Evolutionary conservation across 2,888 invertebrate species (phyloP), one percentile per base, ranked within the genome.

Genomic region (Nemoura dubitans): DNA sequence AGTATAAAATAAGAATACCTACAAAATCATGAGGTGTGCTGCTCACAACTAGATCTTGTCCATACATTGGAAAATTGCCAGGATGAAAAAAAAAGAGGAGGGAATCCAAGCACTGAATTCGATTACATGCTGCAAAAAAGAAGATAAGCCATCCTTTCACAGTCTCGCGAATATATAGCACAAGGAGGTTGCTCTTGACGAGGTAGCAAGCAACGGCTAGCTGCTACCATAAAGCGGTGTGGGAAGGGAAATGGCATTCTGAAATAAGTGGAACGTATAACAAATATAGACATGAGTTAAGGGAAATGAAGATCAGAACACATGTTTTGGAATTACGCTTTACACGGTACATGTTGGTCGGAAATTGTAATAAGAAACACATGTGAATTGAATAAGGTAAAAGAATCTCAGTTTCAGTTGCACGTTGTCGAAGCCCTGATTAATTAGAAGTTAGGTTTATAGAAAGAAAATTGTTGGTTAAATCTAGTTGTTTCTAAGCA

Each of bases 51-150:
- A n/a, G 78, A 78, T 78, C 83, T 59, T 83, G 26, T 83, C 83
- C 83, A 42, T 83, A 26, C 83, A 42, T 83, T 83, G 77, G 77
- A 76, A 42, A 36, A 86, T 77, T 83, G 86, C 83, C 86, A 84
- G 78, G 83, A 86, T 80, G 80, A 43, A 84, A 76, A 36, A 77
- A 76, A 36, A 77, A 78, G 59, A 30, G 14, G 59, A 59, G 59
- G 16, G 83, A 83, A 77, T 83, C 86, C 83, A 78, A 81, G 43
- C 86, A 59, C 86, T 80, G 85, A 86, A 86, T 85, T 86, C 86
- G 85, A 86, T 86, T 86, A 86, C 14, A 86, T 29, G 86, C 29
- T 36, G 43, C 36, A 83, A 83, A 83, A 43, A 25, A 59, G 81
- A 86, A 86, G 86, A 86, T 86, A 86, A 86, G 83, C 86, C 83